phyloP scores from a whole-genome alignment of 2,113 vertebrate genomes.

The Erythrolamprus reginae region DNA sequence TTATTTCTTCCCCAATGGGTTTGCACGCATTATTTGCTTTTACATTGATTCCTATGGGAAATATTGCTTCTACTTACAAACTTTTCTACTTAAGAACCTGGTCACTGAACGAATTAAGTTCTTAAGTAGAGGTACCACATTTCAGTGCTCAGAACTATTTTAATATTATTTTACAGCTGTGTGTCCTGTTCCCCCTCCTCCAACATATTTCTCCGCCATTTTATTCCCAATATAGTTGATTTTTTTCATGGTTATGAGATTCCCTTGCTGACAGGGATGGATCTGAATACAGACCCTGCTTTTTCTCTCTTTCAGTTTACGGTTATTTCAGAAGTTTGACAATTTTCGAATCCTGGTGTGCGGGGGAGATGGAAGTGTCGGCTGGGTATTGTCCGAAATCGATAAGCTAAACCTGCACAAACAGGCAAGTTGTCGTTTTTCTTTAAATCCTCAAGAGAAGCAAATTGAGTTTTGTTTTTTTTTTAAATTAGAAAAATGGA shows the following conservation, averaged over 20 bases:
- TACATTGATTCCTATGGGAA: too few species aligned
- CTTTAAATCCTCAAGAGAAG: neutral
- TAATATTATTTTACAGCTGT: constrained; percentile 1
- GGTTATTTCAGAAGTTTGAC: constrained; percentile 98
- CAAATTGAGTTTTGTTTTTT: neutral
- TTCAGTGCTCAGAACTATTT: neutral
- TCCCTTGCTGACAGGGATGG: neutral
- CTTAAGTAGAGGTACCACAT: too few species aligned
- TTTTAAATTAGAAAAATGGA: neutral
- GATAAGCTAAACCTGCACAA: constrained; percentile 96
- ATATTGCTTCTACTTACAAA: too few species aligned
- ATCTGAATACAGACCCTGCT: constrained; percentile 19
- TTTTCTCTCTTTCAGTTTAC: constrained; percentile 76
- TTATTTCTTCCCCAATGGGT: too few species aligned
- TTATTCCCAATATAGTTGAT: neutral
- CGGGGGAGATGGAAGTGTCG: constrained; percentile 95
- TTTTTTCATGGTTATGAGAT: neutral
- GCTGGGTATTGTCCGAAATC: constrained; percentile 98
- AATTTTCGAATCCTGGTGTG: constrained; percentile 98
- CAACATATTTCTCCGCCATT: neutral
- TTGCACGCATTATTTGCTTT: too few species aligned
- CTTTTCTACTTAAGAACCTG: too few species aligned
- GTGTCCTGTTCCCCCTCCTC: constrained; percentile 25
- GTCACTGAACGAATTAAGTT: too few species aligned
- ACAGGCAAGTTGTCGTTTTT: constrained; percentile 76